Percentiles rank a stretch among this genome's conserved stretches.
phyloP scores from a whole-genome alignment of 2,888 invertebrate species.

The Dynastes grantii region DNA sequence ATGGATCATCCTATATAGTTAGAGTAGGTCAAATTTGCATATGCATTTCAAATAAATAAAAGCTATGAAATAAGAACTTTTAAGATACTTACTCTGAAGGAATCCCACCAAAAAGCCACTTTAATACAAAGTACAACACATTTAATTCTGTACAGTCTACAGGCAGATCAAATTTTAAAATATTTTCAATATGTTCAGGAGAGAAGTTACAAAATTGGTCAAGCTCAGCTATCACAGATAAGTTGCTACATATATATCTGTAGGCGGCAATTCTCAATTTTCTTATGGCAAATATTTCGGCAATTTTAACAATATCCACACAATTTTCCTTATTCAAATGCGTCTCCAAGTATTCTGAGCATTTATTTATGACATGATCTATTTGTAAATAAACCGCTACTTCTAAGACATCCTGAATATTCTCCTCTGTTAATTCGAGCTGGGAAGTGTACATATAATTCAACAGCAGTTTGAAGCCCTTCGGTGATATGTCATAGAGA shows the following conservation, averaged over 20 bases:
- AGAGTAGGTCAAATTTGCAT: too few relatives aligned
- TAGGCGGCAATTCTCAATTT: slow-evolving; percentile 76
- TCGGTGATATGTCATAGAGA: slow-evolving; percentile 78
- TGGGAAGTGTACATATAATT: slow-evolving; percentile 82
- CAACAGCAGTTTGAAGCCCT: slow-evolving; percentile 77
- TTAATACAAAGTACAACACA: slow-evolving; percentile 74
- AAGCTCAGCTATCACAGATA: slow-evolving; percentile 76
- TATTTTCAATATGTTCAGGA: slow-evolving; percentile 75
- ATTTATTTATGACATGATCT: slow-evolving; percentile 78
- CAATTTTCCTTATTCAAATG: slow-evolving; percentile 81
- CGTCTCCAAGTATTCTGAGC: slow-evolving; percentile 78
- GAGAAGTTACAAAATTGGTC: slow-evolving; percentile 76
- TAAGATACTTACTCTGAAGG: slow-evolving; percentile 63
- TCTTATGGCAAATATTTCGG: slow-evolving; percentile 79
- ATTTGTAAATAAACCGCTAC: slow-evolving; percentile 80
- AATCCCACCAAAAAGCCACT: slow-evolving; percentile 74
- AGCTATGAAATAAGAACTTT: background rate
- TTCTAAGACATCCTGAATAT: slow-evolving; percentile 79
- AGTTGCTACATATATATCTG: slow-evolving; percentile 78
- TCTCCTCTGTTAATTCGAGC: slow-evolving; percentile 76
- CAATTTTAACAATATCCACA: slow-evolving; percentile 80
- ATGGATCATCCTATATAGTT: too few relatives aligned
- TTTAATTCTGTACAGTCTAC: slow-evolving; percentile 79
- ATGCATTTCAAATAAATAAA: background rate
- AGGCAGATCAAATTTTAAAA: slow-evolving; percentile 79